Evolutionary conservation across 1,140 invertebrate genomes (phyloP), one percentile per base, ranked within the genome.

Genomic region (Cylas formicarius): DNA sequence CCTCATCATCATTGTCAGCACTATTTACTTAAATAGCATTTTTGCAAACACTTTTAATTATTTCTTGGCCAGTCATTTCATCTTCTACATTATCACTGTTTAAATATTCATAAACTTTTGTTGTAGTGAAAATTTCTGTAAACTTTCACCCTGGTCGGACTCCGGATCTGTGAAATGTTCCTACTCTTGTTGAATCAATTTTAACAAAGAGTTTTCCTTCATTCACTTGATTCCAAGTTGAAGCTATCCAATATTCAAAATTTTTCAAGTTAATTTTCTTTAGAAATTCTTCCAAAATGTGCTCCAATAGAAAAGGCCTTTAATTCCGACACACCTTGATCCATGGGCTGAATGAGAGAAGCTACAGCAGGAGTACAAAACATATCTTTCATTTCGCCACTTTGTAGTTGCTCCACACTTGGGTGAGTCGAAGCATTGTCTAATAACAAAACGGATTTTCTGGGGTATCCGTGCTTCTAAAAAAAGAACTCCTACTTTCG

Each of bases 321-420:
- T 67, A 13, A 54, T 50, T 53, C 52, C 47, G 71, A 72, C 16
- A 74, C 56, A 26, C 64, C 67, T 56, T 70, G 66, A 43, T 72
- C 67, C 63, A 72, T 67, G 23, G 69, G 68, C 52, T 75, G 70
- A 17, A 73, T 39, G 32, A 67, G 48, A 1, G 60, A 57, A 33
- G 69, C 72, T 0, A 65, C 63, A 44, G 72, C 72, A 36, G 66
- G 57, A 23, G 70, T 70, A 23, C 72, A 55, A 60, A 67, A 72
- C 36, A 56, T 58, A 2, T 66, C 44, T 47, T 53, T 66, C 38
- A 71, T 61, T 26, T 56, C 51, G 38, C 60, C 54, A 33, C 67
- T 50, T 37, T 48, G 36, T 36, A 63, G 48, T 33, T 55, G 19
- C 45, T 65, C 54, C 26, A 45, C 44, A n/a, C n/a, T n/a, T 36